A percentile compares a stretch with the other conserved stretches of the same genome.
These are phyloP conservation scores for Vannuccia rotundouncinata DNA, from an alignment of 2,888 invertebrate genomes.

Conservation along the genomic window DNA sequence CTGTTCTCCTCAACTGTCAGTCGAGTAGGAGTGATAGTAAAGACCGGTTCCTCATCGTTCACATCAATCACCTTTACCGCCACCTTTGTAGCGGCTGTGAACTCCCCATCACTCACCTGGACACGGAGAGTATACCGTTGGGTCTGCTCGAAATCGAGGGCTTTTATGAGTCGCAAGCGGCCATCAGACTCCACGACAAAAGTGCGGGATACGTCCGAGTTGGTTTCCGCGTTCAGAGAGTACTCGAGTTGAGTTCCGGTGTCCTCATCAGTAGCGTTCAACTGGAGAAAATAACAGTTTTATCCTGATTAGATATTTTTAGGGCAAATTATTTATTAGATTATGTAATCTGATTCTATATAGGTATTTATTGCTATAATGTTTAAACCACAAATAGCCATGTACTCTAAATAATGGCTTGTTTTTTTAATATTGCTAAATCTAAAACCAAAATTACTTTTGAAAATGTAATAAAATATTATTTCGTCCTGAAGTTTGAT, in stretches of 20 bases:
- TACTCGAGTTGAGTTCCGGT: background rate
- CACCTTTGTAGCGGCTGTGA: background rate
- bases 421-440: too few relatives aligned
- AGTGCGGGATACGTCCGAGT: background rate
- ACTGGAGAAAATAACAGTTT: too few relatives aligned
- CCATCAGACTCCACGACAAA: conserved; percentile 18
- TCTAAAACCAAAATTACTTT: too few relatives aligned
- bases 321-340: too few relatives aligned
- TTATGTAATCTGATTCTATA: too few relatives aligned
- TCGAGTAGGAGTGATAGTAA: background rate
- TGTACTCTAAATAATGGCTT: too few relatives aligned
- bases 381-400: too few relatives aligned
- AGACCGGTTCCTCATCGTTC: conserved; percentile 8
- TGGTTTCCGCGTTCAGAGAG: background rate
- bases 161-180: background rate
- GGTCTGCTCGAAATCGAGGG: background rate
- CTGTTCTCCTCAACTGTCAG: background rate
- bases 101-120: background rate
- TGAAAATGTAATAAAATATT: too few relatives aligned
- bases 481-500: too few relatives aligned
- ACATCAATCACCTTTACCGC: background rate
- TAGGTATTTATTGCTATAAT: too few relatives aligned
- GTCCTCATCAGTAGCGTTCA: background rate
- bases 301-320: too few relatives aligned
- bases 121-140: background rate